Evolutionary conservation across 1,140 invertebrate species (phyloP).

Genomic region (Lasaia peninsularis): DNA sequence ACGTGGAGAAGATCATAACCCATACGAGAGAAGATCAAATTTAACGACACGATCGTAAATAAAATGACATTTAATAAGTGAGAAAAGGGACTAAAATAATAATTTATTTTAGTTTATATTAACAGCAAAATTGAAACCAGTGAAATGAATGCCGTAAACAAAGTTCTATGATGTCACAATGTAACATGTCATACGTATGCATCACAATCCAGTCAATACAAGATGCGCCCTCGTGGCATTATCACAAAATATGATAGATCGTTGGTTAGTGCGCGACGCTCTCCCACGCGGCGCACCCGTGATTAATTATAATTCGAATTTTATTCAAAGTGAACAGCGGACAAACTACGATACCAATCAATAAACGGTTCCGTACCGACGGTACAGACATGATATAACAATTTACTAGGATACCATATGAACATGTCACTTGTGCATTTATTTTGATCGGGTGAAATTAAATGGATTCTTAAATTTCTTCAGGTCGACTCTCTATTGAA

Average conservation of each 20-base stretch:
- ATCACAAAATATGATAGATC: slow-evolving; percentile 77
- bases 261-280: slow-evolving; percentile 58
- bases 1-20: too few species aligned
- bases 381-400: slow-evolving; percentile 69
- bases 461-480: too few species aligned
- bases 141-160: background rate
- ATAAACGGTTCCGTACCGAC: slow-evolving; percentile 75
- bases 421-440: slow-evolving; percentile 54
- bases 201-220: slow-evolving; percentile 52
- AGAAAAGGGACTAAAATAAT: too few species aligned
- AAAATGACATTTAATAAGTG: too few species aligned
- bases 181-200: slow-evolving; percentile 52
- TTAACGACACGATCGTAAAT: too few species aligned
- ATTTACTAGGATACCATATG: slow-evolving; percentile 66
- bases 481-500: too few species aligned
- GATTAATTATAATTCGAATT: slow-evolving; percentile 78
- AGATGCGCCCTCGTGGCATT: slow-evolving; percentile 68
- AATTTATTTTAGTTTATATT: too few species aligned
- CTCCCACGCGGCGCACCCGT: slow-evolving; percentile 68
- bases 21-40: too few species aligned
- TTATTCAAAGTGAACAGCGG: slow-evolving; percentile 76
- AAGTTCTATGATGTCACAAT: slow-evolving; percentile 12
- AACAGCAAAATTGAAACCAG: background rate
- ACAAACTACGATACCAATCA: slow-evolving; percentile 76
- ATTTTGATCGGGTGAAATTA: background rate